Evolutionary conservation across 2,888 invertebrate genomes (phyloP).

Genomic region (Colletes collaris): DNA sequence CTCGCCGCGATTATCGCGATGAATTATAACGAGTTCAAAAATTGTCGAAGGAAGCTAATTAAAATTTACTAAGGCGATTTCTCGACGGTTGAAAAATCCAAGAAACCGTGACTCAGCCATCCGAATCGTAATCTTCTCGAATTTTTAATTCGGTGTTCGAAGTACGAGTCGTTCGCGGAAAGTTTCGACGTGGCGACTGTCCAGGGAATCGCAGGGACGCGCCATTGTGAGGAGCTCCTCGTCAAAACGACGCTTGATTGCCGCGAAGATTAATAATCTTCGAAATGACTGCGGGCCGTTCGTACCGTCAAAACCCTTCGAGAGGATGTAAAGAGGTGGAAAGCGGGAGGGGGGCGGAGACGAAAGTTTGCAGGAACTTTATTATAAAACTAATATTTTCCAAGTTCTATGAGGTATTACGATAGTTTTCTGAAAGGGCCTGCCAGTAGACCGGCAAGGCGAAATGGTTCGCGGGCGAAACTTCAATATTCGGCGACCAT

Average conservation of each 20-base stretch:
- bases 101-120: too few species aligned
- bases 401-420: conserved; percentile 74
- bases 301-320: conserved; percentile 3
- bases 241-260: conserved; percentile 67
- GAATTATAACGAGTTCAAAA: too few species aligned
- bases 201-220: conserved; percentile 17
- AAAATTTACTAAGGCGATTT: too few species aligned
- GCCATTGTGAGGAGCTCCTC: conserved; percentile 41
- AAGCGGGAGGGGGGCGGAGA: not conserved
- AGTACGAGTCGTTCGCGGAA: conserved; percentile 26
- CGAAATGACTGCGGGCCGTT: conserved; percentile 51
- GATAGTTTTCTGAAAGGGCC: conserved; percentile 74
- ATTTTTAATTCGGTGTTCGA: conserved; percentile 51
- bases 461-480: conserved; percentile 69
- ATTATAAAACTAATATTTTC: conserved; percentile 76
- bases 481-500: conserved; percentile 77
- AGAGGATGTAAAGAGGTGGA: too few species aligned
- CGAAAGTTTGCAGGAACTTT: conserved; percentile 70
- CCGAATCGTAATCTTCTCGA: not conserved
- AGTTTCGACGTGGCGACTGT: conserved; percentile 28
- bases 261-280: conserved; percentile 69
- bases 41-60: too few species aligned
- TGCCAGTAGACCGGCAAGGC: conserved; percentile 60
- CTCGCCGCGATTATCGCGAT: too few species aligned
- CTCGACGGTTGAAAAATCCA: too few species aligned